Percentiles rank a stretch among this genome's conserved stretches.
phyloP scores from a whole-genome alignment of 2,113 vertebrate species.

The Cynocephalus volans region DNA sequence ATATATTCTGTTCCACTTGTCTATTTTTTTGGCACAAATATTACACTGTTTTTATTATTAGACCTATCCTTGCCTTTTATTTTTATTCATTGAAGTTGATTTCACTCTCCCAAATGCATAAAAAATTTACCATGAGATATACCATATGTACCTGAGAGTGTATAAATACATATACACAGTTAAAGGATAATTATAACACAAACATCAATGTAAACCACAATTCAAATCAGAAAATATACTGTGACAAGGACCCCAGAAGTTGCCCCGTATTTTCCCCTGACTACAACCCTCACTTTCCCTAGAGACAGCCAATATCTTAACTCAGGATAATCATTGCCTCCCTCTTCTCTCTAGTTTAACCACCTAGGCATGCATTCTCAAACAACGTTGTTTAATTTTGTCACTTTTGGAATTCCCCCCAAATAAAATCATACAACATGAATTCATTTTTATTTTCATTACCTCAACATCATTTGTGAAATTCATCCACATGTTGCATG shows the following conservation, averaged over 20 bases:
- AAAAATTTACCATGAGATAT: not conserved
- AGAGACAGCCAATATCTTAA: not conserved
- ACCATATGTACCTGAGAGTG: not conserved
- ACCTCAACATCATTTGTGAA: not conserved
- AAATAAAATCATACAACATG: not conserved
- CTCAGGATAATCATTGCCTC: not conserved
- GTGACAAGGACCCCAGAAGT: not conserved
- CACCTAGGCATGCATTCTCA: not conserved
- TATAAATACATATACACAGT: not conserved
- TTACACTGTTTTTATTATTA: conserved; percentile 1
- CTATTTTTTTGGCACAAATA: not conserved
- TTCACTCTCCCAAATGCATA: not conserved
- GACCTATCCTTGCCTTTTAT: not conserved
- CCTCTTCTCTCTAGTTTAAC: not conserved
- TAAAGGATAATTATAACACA: conserved; percentile 10
- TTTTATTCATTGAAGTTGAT: conserved; percentile 36
- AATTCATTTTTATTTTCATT: not conserved
- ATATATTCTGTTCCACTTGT: not conserved
- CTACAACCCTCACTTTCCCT: not conserved
- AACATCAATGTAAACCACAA: not conserved
- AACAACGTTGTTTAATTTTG: conserved; percentile 24
- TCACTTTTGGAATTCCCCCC: not conserved
- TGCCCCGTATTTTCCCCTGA: not conserved
- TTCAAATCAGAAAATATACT: not conserved
- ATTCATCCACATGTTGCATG: not conserved